Evolutionary conservation across 2,113 vertebrate genomes (phyloP).

Genomic region (Erpornis zantholeuca): DNA sequence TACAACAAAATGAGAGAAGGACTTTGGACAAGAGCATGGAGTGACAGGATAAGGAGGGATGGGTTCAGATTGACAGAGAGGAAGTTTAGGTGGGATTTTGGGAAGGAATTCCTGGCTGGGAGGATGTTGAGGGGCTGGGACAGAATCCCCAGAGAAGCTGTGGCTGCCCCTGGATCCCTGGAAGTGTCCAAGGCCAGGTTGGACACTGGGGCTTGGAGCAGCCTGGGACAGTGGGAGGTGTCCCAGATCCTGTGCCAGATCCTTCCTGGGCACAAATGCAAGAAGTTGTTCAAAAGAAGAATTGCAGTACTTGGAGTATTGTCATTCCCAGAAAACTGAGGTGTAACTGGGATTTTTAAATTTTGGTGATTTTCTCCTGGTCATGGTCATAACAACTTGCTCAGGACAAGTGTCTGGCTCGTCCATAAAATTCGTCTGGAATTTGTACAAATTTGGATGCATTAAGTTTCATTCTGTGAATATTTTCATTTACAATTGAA

Average conservation of each 20-base stretch:
- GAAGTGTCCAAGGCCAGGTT: not conserved
- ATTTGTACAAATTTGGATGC: not conserved
- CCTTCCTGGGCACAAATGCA: not conserved
- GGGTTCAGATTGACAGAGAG: not conserved
- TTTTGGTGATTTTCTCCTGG: not conserved
- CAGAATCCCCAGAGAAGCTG: not conserved
- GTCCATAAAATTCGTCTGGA: not conserved
- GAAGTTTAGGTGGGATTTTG: not conserved
- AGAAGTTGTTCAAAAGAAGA: not conserved
- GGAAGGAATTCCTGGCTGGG: not conserved
- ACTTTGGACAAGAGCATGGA: not conserved
- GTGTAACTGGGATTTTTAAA: not conserved
- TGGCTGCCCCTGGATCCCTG: not conserved
- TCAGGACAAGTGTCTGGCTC: not conserved
- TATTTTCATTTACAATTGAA: not conserved
- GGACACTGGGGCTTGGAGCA: not conserved
- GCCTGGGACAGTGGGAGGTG: rapidly evolving
- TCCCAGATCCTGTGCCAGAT: not conserved
- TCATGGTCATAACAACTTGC: no score
- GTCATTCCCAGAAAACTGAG: not conserved
- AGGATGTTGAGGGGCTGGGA: not conserved
- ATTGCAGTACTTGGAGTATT: no score
- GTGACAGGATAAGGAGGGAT: not conserved
- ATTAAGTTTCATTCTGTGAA: not conserved
- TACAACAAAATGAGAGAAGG: not conserved